Percentiles rank a stretch among this genome's conserved stretches.
Evolutionary conservation across 2,888 invertebrate genomes (phyloP).

Genomic region (Megalurothrips usitatus): DNA sequence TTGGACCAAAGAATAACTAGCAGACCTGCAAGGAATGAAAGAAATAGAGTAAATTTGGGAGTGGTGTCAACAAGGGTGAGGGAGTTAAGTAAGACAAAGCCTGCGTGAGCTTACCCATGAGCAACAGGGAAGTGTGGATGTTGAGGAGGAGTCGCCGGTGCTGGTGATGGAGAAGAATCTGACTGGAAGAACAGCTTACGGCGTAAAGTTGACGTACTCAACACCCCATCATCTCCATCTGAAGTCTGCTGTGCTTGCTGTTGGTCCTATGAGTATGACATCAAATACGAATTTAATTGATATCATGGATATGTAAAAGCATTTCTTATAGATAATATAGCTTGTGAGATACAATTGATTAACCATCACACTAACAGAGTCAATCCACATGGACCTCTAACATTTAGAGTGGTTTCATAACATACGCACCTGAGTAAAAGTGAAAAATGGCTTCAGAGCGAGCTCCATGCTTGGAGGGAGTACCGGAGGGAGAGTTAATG

Average conservation of each 20-base stretch:
- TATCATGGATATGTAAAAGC: too few relatives aligned
- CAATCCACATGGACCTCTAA: neutral
- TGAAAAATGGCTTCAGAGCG: constrained; percentile 58
- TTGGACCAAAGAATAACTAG: neutral
- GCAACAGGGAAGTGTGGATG: neutral
- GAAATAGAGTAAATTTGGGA: neutral
- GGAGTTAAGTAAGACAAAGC: neutral
- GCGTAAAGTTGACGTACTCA: constrained; percentile 34
- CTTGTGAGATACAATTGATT: too few relatives aligned
- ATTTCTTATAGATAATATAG: too few relatives aligned
- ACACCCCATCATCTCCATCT: constrained; percentile 33
- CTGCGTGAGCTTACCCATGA: neutral
- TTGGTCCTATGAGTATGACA: neutral
- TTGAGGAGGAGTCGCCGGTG: neutral
- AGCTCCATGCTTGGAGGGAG: constrained; percentile 60
- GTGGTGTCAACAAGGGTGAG: neutral
- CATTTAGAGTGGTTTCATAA: neutral
- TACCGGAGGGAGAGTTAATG: constrained; percentile 58
- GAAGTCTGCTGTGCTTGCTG: neutral
- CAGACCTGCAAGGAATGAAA: neutral
- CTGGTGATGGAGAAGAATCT: constrained; percentile 28
- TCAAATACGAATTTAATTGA: neutral
- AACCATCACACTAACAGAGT: too few relatives aligned
- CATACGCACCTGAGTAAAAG: constrained; percentile 48
- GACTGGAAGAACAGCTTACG: constrained; percentile 36